These are phyloP conservation scores for Nycticryphes semicollaris DNA, from an alignment of 2,113 vertebrate species.

Conservation along the genomic window DNA sequence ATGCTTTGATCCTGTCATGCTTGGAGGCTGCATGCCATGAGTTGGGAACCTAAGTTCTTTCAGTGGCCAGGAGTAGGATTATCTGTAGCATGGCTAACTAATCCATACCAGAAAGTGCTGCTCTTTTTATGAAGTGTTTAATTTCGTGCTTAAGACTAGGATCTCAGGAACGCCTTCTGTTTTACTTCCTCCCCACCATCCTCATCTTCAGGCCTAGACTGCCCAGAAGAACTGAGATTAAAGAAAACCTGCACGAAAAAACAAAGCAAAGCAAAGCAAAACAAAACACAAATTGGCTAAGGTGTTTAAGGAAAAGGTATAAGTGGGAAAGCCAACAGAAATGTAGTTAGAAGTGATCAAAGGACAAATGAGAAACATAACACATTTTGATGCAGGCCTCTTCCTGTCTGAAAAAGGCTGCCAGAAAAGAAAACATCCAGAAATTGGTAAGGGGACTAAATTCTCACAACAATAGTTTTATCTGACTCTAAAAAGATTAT, in stretches of 20 bases:
- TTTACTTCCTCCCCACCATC: background rate
- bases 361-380: background rate
- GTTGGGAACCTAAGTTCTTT: background rate
- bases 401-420: background rate
- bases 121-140: background rate
- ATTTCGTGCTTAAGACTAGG: background rate
- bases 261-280: background rate
- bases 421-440: background rate
- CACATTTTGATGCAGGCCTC: background rate
- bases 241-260: background rate
- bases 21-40: background rate
- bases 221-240: background rate
- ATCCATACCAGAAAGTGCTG: background rate
- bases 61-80: background rate
- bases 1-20: background rate
- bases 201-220: background rate
- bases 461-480: background rate
- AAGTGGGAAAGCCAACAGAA: background rate
- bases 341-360: background rate
- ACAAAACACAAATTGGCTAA: background rate
- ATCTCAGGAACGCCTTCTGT: background rate
- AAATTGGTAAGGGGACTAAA: background rate
- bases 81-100: background rate
- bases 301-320: background rate
- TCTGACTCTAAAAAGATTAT: background rate